Conservation (phyloP, 2,797 vertebrate genomes). For the Cynodonichthys magdalenae region DNA sequence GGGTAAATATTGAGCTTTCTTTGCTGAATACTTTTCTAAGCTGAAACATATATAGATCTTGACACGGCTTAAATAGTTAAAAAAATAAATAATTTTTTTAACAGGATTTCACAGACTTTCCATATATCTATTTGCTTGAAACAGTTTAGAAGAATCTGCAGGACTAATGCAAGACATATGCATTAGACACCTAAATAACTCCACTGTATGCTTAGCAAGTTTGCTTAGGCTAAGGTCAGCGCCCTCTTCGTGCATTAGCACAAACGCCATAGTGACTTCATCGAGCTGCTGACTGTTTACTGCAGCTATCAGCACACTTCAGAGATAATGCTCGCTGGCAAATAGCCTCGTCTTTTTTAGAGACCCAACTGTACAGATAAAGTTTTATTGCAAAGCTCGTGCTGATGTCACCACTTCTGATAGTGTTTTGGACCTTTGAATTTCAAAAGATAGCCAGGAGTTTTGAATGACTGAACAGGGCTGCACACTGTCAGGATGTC, state of each 20-base stretch:
- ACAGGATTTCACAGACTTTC: no score
- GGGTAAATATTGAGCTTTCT: not conserved
- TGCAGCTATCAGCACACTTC: constrained; percentile 42
- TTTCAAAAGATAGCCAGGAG: constrained; percentile 32
- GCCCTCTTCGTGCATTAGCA: constrained; percentile 42
- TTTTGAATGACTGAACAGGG: constrained; percentile 31
- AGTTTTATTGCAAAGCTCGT: constrained; percentile 41
- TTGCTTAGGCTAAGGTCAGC: constrained; percentile 42
- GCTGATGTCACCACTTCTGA: constrained; percentile 63
- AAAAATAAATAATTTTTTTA: no score
- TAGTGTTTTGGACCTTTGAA: constrained; percentile 34
- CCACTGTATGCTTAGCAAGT: constrained; percentile 12
- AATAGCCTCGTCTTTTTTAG: constrained; percentile 11
- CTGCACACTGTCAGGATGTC: constrained; percentile 32
- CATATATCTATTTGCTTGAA: not conserved
- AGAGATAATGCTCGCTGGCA: constrained; percentile 39
- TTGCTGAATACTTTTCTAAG: not conserved
- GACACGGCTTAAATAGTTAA: no score
- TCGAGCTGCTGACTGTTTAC: constrained; percentile 37
- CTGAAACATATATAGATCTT: no score
- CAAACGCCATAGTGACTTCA: constrained; percentile 49
- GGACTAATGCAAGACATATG: constrained; percentile 46
- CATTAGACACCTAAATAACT: constrained; percentile 38
- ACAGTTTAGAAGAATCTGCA: constrained; percentile 14
- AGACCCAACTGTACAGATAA: constrained; percentile 49